phyloP scores from a whole-genome alignment of 1,140 invertebrate genomes.

The Bombus polaris region DNA sequence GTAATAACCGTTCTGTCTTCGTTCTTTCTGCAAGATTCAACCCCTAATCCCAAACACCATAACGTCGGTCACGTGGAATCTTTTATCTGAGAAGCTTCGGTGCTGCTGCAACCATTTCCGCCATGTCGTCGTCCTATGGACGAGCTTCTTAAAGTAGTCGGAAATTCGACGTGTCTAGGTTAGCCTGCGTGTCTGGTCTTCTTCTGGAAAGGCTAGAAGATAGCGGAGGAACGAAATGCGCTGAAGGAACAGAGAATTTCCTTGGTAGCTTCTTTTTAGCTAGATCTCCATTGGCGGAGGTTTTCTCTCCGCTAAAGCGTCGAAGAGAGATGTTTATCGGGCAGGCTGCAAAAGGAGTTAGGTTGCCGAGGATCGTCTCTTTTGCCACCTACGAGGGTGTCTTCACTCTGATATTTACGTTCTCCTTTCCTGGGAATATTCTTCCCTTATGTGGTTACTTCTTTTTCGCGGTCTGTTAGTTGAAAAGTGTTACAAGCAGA shows the following conservation, averaged over 20 bases:
- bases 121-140: conserved; percentile 60
- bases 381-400: too few relatives aligned
- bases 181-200: conserved; percentile 37
- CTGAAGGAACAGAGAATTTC: too few relatives aligned
- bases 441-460: too few relatives aligned
- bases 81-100: not conserved
- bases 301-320: too few relatives aligned
- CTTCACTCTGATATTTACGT: too few relatives aligned
- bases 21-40: too few relatives aligned
- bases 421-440: too few relatives aligned
- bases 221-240: not conserved
- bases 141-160: conserved; percentile 62
- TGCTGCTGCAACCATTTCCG: conserved; percentile 56
- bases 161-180: conserved; percentile 73
- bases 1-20: too few relatives aligned
- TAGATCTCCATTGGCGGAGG: not conserved
- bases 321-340: not conserved
- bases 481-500: too few relatives aligned
- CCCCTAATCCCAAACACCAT: not conserved
- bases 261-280: not conserved
- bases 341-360: not conserved
- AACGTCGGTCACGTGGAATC: not conserved
- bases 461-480: too few relatives aligned
- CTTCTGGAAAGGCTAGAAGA: conserved; percentile 14
- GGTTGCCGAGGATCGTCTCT: not conserved